A percentile compares a stretch with the other conserved stretches of the same genome.
phyloP scores from a whole-genome alignment of 1,140 invertebrate species.

The Capitella teleta region DNA sequence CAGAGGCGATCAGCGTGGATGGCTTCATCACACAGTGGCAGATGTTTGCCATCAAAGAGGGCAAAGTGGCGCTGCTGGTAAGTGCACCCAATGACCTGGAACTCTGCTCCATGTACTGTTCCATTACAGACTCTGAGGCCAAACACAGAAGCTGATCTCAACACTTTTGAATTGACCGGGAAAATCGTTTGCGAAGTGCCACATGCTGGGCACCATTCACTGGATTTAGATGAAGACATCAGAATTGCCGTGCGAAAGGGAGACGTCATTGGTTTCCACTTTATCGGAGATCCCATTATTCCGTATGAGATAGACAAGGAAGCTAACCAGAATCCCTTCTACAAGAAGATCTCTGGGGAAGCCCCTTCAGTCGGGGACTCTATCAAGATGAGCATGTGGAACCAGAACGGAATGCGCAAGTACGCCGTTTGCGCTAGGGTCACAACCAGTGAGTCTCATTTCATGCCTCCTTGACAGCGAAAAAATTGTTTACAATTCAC shows the following conservation, averaged over 20 bases:
- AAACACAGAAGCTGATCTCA: background rate
- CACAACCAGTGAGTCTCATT: background rate
- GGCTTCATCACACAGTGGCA: constrained; percentile 3
- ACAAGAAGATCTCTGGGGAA: too few relatives aligned
- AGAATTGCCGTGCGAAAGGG: background rate
- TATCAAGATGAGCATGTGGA: background rate
- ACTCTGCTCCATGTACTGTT: background rate
- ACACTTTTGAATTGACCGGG: background rate
- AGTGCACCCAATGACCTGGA: constrained; percentile 1
- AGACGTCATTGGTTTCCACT: constrained; percentile 9
- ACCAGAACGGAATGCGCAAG: background rate
- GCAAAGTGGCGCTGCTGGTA: background rate
- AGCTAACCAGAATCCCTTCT: too few relatives aligned
- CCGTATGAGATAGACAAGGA: constrained; percentile 3
- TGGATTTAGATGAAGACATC: background rate
- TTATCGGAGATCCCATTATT: background rate
- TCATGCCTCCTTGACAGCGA: too few relatives aligned
- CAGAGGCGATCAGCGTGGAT: constrained; percentile 1
- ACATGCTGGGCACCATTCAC: background rate
- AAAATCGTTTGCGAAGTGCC: background rate
- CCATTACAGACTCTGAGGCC: background rate
- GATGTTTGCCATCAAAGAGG: background rate
- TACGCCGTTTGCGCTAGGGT: constrained; percentile 3
- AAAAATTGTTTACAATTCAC: too few relatives aligned
- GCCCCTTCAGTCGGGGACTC: background rate